Conservation (phyloP, 2,113 vertebrate genomes). For the Gopherus flavomarginatus region DNA sequence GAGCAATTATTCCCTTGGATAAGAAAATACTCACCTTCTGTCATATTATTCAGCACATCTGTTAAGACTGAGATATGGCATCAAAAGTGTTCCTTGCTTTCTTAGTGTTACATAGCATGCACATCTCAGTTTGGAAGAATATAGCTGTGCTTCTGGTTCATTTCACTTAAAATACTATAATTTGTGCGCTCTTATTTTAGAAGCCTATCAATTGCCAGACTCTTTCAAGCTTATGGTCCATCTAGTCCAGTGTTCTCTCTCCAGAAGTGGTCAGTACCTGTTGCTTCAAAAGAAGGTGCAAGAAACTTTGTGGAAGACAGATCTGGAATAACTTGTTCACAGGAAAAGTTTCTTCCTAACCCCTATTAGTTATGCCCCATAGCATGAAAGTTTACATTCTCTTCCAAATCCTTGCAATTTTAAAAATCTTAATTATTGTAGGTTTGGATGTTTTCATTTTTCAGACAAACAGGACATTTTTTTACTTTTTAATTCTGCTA, state of each 20-base stretch:
- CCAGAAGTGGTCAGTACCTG: neutral
- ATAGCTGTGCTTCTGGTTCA: fast-evolving
- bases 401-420: neutral
- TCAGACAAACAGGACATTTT: neutral
- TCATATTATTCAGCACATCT: neutral
- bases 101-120: fast-evolving
- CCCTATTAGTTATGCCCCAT: neutral
- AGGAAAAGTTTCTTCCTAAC: neutral
- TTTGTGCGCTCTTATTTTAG: neutral
- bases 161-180: neutral
- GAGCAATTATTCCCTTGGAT: fast-evolving
- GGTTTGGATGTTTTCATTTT: neutral
- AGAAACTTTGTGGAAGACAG: neutral
- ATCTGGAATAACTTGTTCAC: neutral
- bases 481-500: neutral
- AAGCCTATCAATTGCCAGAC: neutral
- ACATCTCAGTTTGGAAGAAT: fast-evolving
- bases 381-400: neutral
- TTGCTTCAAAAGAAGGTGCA: neutral
- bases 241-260: neutral
- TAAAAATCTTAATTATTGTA: neutral
- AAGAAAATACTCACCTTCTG: neutral
- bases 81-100: neutral
- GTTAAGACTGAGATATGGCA: neutral
- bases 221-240: neutral